These are phyloP conservation scores for Agriopis leucophaearia DNA, from an alignment of 2,888 invertebrate genomes.

Conservation along the genomic window DNA sequence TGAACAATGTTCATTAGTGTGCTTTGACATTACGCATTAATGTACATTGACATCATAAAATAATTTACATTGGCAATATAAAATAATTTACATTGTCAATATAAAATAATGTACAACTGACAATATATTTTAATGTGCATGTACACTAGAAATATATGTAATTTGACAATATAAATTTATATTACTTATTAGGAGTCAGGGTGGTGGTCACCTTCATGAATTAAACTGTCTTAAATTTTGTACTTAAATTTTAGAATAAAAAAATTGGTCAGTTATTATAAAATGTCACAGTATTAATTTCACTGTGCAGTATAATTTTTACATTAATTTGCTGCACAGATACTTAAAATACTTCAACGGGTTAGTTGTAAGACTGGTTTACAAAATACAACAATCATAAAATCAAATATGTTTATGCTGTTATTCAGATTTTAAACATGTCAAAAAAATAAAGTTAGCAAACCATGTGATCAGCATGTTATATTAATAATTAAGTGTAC, in stretches of 20 bases:
- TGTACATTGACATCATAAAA: too few species aligned
- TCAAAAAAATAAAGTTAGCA: conserved; percentile 24
- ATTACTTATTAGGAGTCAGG: not conserved
- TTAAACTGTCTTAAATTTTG: not conserved
- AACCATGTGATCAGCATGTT: conserved; percentile 13
- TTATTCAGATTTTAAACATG: conserved; percentile 1
- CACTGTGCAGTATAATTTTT: not conserved
- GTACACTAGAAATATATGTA: too few species aligned
- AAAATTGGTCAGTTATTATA: conserved; percentile 32
- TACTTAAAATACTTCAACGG: conserved; percentile 1
- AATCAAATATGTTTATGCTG: conserved; percentile 9
- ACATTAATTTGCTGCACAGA: conserved; percentile 3
- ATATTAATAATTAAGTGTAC: not conserved
- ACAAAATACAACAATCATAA: conserved; percentile 32
- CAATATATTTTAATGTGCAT: not conserved
- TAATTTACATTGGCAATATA: too few species aligned
- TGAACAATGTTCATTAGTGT: too few species aligned
- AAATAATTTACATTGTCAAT: not conserved
- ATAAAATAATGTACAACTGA: not conserved
- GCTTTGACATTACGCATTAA: too few species aligned
- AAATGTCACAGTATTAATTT: conserved; percentile 17
- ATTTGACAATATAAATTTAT: too few species aligned
- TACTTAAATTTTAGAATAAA: conserved; percentile 11
- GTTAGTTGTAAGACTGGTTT: conserved; percentile 15
- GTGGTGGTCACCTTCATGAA: not conserved